These are phyloP conservation scores for Sciurus niger DNA, from an alignment of 2,113 vertebrate genomes.

Conservation along the genomic window DNA sequence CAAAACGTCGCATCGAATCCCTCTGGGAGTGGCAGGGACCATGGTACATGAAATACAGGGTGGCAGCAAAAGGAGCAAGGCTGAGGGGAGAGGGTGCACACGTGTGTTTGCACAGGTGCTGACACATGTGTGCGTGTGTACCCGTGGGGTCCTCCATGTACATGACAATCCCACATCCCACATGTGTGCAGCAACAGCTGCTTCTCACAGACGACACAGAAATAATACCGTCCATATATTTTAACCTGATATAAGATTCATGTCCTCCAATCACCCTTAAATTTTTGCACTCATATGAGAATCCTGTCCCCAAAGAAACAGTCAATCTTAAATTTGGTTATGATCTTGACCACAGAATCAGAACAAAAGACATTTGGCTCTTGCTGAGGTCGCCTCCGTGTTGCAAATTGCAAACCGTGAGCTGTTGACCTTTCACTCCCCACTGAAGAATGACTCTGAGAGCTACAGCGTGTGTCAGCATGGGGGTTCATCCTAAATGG, in stretches of 20 bases:
- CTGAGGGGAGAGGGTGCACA: accelerated
- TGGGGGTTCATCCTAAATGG: constrained; percentile 79
- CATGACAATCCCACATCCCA: neutral
- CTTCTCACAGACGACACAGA: neutral
- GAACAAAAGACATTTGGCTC: constrained; percentile 67
- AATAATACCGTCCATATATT: neutral
- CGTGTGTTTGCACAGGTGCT: neutral
- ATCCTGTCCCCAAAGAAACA: neutral
- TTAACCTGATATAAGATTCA: neutral
- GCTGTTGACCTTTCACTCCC: constrained; percentile 82
- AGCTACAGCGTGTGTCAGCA: constrained; percentile 78
- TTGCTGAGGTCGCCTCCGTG: constrained; percentile 59
- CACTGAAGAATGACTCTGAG: constrained; percentile 72
- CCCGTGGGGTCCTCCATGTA: neutral
- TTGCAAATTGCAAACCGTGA: constrained; percentile 76
- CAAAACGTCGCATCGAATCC: constrained; percentile 12
- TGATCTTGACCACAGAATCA: constrained; percentile 25
- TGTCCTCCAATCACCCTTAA: neutral
- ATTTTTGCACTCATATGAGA: neutral
- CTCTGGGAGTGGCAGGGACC: neutral
- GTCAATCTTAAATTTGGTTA: constrained; percentile 51
- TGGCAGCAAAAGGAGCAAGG: neutral
- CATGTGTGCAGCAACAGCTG: accelerated
- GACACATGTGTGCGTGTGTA: neutral
- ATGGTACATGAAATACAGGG: neutral